A percentile compares a stretch with the other conserved stretches of the same genome.
These are phyloP conservation scores for Oreochromis spilurus DNA, from an alignment of 2,113 vertebrate genomes.

Conservation along the genomic window DNA sequence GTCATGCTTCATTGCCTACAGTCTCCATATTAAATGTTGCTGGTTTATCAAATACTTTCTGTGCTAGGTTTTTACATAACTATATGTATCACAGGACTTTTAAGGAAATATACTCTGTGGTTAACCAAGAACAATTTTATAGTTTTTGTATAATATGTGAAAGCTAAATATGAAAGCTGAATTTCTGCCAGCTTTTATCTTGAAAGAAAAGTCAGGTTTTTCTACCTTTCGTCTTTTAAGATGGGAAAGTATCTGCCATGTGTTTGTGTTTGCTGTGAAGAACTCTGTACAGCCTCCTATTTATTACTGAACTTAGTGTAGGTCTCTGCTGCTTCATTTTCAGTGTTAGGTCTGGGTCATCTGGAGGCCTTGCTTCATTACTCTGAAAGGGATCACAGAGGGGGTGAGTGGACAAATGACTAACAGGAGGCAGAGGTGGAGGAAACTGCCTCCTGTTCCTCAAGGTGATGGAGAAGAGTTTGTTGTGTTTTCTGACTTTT, in stretches of 20 bases:
- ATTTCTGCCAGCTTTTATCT: background rate
- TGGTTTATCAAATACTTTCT: background rate
- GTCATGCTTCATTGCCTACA: background rate
- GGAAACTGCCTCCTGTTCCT: background rate
- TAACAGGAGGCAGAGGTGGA: background rate
- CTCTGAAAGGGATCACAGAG: background rate
- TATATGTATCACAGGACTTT: background rate
- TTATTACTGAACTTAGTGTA: background rate
- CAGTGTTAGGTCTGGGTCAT: constrained; percentile 36
- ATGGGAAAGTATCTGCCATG: background rate
- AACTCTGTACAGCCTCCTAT: background rate
- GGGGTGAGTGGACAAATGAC: background rate
- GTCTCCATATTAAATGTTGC: background rate
- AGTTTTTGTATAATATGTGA: background rate
- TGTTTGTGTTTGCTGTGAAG: background rate
- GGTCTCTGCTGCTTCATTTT: constrained; percentile 4
- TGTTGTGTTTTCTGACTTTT: background rate
- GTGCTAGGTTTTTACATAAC: background rate
- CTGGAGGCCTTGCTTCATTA: background rate
- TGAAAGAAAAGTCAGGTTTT: background rate
- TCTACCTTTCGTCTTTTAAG: background rate
- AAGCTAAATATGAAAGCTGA: background rate
- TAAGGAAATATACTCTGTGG: background rate
- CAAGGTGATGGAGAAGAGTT: background rate
- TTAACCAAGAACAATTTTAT: background rate